These are phyloP conservation scores for Coccyzus lansbergi DNA, from an alignment of 2,797 vertebrate genomes.

Conservation along the genomic window DNA sequence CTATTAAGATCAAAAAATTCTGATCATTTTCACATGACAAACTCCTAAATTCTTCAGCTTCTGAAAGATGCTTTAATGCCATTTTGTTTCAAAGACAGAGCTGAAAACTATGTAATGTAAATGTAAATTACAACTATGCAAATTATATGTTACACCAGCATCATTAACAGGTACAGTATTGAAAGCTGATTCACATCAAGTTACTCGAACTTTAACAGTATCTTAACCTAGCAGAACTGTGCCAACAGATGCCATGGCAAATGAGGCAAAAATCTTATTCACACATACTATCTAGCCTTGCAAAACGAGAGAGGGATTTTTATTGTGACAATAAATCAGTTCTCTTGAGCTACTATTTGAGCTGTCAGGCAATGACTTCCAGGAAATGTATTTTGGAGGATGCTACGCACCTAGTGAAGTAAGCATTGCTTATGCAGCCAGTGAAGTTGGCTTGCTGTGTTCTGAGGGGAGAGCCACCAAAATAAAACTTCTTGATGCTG, in stretches of 20 bases:
- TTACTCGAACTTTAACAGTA: conserved; percentile 13
- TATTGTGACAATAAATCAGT: background rate
- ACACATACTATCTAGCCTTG: background rate
- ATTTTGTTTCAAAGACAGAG: conserved; percentile 13
- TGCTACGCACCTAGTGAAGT: conserved; percentile 89
- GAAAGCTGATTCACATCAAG: conserved; percentile 19
- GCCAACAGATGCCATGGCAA: background rate
- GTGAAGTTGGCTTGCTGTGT: conserved; percentile 89
- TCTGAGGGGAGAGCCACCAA: conserved; percentile 87
- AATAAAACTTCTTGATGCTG: conserved; percentile 84
- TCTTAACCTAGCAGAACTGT: background rate
- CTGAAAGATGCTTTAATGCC: background rate
- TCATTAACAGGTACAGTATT: conserved; percentile 1
- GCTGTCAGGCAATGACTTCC: background rate
- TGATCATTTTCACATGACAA: background rate
- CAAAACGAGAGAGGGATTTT: background rate
- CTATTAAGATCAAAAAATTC: background rate
- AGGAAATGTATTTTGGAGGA: background rate
- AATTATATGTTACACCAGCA: conserved; percentile 9
- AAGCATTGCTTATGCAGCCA: conserved; percentile 94
- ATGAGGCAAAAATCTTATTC: background rate
- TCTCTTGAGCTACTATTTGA: background rate
- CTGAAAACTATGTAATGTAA: background rate
- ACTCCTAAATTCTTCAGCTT: background rate
- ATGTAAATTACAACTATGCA: conserved; percentile 27